Evolutionary conservation across 2,113 vertebrate species (phyloP).

Genomic region (Thunnus thynnus): DNA sequence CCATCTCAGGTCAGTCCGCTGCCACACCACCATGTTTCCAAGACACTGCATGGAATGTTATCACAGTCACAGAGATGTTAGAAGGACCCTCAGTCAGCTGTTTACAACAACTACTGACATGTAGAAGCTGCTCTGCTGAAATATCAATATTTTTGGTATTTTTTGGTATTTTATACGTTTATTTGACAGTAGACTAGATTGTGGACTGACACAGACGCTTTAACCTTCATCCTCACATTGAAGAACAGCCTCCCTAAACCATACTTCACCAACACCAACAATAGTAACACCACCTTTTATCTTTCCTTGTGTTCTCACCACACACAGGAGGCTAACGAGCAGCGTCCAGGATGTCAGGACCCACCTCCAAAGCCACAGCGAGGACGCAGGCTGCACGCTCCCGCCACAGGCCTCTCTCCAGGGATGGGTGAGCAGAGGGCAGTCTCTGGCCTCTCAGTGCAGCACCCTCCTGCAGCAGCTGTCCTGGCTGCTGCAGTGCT

Average conservation of each 20-base stretch:
- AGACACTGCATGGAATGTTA: not conserved
- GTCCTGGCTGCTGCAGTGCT: constrained; percentile 91
- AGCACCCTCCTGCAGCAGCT: constrained; percentile 89
- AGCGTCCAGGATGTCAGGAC: constrained; percentile 85
- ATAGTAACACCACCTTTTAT: not conserved
- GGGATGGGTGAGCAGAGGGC: constrained; percentile 86
- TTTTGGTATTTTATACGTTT: no score
- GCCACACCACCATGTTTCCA: not conserved
- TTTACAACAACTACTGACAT: no score
- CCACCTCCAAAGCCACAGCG: constrained; percentile 59
- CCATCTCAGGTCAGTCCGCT: constrained; percentile 86
- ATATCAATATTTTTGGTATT: no score
- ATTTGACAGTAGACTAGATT: no score
- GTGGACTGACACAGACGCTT: no score
- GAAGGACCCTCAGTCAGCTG: no score
- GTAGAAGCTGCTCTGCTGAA: no score
- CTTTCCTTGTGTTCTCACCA: not conserved
- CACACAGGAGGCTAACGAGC: constrained; percentile 86
- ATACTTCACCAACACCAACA: no score
- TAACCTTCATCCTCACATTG: no score
- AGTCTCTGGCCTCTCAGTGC: constrained; percentile 88
- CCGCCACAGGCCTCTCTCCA: constrained; percentile 89
- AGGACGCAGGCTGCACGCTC: constrained; percentile 80
- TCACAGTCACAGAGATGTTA: not conserved
- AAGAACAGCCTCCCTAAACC: no score